Evolutionary conservation across 2,888 invertebrate species (phyloP), one percentile per base, ranked within the genome.

Genomic region (Apamea anceps): DNA sequence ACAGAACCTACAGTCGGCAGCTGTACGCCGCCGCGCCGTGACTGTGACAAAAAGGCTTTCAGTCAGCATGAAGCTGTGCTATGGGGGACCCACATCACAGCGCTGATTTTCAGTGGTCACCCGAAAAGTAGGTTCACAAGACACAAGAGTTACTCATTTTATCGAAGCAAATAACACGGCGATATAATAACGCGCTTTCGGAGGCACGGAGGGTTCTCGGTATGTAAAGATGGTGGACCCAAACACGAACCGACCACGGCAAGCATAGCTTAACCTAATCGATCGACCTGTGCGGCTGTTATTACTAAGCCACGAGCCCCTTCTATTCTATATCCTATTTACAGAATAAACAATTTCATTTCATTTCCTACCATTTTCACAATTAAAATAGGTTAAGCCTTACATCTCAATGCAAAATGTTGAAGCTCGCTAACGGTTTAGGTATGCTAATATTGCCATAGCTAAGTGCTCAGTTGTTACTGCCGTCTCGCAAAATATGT

Each of bases 381-480:
- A 77, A 67, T 54, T 48, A 72, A 77, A 81, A 76, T 45, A 71
- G 62, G 48, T 70, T 54, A 32, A 73, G 51, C 65, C 42, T 21
- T 51, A 62, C 42, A 18, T 78, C 42, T 75, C 42, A n/a, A 54
- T 28, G 28, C 28, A 60, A 48, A 72, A 65, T 65, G 57, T 63
- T 70, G 37, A 57, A 71, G 42, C 62, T 66, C 63, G 80, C 72
- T 83, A 68, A 84, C 78, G 42, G 74, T 37, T 77, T 75, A 54
- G 37, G 71, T 37, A 57, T 77, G 68, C 72, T 84, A 84, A 86
- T 83, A 86, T 84, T 85, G 74, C 8, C 67, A n/a, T 54, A 45
- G 72, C 76, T 86, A 86, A 80, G 78, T 86, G 77, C 78, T 80
- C 66, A 79, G 73, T 77, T 66, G 75, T 72, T 75, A 37, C 77